phyloP scores from a whole-genome alignment of 2,113 vertebrate species.

The Aegypius monachus region DNA sequence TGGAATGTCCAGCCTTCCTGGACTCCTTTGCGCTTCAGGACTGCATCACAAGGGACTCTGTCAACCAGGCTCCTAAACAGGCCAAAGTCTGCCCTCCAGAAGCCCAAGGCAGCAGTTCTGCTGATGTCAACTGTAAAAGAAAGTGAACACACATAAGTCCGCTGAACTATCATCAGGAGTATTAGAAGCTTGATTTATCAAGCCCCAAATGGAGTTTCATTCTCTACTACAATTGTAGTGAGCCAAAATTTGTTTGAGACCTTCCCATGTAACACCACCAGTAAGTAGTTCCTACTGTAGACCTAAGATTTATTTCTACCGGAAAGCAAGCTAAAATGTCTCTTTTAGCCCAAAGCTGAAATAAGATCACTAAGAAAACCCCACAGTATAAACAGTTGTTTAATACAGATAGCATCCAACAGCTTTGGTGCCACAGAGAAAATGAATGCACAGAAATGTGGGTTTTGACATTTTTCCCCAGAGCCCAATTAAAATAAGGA shows the following conservation, averaged over 20 bases:
- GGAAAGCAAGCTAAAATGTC: neutral
- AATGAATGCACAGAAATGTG: neutral
- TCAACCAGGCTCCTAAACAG: neutral
- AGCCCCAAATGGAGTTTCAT: neutral
- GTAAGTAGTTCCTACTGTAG: neutral
- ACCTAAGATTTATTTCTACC: neutral
- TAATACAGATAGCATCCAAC: neutral
- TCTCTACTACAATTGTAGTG: neutral
- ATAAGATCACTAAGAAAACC: neutral
- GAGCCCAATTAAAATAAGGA: slow-evolving; percentile 3
- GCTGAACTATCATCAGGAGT: neutral
- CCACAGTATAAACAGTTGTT: neutral
- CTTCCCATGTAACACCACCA: neutral
- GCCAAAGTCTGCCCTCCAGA: neutral
- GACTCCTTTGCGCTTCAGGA: neutral
- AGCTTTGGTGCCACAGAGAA: neutral
- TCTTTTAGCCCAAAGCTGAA: neutral
- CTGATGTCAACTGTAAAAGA: neutral
- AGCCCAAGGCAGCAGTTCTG: neutral
- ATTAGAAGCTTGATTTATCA: neutral
- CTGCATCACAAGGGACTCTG: neutral
- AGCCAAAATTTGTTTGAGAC: neutral
- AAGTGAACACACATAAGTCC: neutral
- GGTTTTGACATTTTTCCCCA: neutral
- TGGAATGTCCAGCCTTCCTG: neutral